Evolutionary conservation across 2,888 invertebrate species (phyloP).

Genomic region (Drosophila macrospina): DNA sequence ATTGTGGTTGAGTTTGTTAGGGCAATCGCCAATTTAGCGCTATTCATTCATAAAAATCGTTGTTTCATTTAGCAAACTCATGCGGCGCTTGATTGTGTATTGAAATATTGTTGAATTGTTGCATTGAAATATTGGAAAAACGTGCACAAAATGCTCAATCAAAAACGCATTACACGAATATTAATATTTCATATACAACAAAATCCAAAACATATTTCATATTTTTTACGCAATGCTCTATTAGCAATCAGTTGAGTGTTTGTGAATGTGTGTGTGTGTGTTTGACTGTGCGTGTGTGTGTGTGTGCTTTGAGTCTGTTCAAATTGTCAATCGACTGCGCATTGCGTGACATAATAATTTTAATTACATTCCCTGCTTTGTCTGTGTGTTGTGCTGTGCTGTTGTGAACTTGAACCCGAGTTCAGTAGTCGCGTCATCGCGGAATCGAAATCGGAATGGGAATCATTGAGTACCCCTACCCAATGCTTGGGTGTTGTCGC

Average conservation of each 20-base stretch:
- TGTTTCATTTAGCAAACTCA: slow-evolving; percentile 67
- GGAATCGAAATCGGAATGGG: too few species aligned
- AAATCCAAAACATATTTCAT: slow-evolving; percentile 20
- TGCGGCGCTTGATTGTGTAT: slow-evolving; percentile 59
- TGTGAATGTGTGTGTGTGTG: background rate
- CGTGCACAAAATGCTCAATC: slow-evolving; percentile 69
- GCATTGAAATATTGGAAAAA: slow-evolving; percentile 40
- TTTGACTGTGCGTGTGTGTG: background rate
- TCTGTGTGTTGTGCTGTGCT: slow-evolving; percentile 15
- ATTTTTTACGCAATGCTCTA: slow-evolving; percentile 32
- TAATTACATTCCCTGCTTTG: slow-evolving; percentile 65
- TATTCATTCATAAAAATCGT: slow-evolving; percentile 73
- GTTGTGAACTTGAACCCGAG: slow-evolving; percentile 72
- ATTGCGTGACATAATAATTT: slow-evolving; percentile 74
- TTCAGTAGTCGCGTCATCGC: slow-evolving; percentile 54
- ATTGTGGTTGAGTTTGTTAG: slow-evolving; percentile 27
- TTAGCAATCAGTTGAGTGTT: slow-evolving; percentile 21
- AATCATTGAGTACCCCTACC: slow-evolving; percentile 29
- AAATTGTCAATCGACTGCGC: slow-evolving; percentile 55
- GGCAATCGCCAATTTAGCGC: slow-evolving; percentile 68
- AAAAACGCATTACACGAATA: slow-evolving; percentile 76
- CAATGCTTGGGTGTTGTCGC: background rate
- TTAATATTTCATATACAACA: slow-evolving; percentile 51
- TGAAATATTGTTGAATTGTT: slow-evolving; percentile 46
- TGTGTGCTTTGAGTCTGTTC: slow-evolving; percentile 8